Conservation (phyloP, 2,888 invertebrate genomes). For the Oligia strigilis region DNA sequence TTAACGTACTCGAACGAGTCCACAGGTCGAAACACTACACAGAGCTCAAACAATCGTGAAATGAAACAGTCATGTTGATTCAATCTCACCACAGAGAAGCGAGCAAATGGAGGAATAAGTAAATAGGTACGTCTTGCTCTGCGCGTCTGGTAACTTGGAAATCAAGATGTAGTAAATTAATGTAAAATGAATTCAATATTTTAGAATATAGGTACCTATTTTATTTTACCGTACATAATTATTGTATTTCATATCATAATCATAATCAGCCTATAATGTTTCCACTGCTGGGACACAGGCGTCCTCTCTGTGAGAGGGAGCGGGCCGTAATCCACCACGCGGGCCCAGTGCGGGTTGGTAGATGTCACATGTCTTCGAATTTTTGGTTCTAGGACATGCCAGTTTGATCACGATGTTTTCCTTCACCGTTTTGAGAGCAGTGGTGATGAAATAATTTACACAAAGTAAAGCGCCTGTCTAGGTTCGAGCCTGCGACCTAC, state of each 20-base stretch:
- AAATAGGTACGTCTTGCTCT: neutral
- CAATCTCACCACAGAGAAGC: slow-evolving; percentile 25
- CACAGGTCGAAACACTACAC: slow-evolving; percentile 14
- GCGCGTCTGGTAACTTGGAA: neutral
- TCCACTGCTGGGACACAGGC: too few relatives aligned
- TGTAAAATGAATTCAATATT: neutral
- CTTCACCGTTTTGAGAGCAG: too few relatives aligned
- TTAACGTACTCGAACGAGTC: slow-evolving; percentile 17
- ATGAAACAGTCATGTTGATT: slow-evolving; percentile 48
- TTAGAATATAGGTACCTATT: neutral
- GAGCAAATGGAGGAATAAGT: slow-evolving; percentile 5
- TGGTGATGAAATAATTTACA: too few relatives aligned
- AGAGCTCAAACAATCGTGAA: slow-evolving; percentile 43
- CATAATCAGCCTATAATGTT: too few relatives aligned
- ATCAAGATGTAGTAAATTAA: neutral
- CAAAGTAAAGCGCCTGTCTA: too few relatives aligned
- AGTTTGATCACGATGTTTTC: too few relatives aligned
- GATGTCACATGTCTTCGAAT: too few relatives aligned
- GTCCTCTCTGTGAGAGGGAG: too few relatives aligned
- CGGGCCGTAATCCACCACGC: too few relatives aligned
- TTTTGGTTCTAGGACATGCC: too few relatives aligned
- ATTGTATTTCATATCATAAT: neutral
- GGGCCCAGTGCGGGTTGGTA: too few relatives aligned
- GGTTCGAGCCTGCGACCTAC: too few relatives aligned
- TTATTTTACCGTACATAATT: neutral